Base-by-base conservation (phyloP, 2,797 vertebrate genomes). In the Pseudopleuronectes americanus region DNA sequence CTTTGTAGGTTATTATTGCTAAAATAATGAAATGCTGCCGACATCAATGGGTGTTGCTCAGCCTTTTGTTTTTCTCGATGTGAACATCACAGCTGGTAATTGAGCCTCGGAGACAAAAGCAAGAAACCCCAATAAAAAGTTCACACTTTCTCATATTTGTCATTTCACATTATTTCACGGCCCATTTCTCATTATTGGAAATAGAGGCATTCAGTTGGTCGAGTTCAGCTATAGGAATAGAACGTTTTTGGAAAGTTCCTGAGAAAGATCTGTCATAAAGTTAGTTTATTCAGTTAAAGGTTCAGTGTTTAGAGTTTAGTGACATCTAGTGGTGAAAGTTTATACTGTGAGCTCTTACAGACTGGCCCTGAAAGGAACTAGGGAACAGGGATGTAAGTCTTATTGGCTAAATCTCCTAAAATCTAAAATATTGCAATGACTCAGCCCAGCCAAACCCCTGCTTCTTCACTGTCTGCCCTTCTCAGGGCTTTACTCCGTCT, bases 91-190 rank as follows among this genome's bases (percentile, higher is more conserved):
- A 8, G 47, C 47, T 5, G 17, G 47, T 48, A 21, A 48, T 48
- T 48, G 17, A 48, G 47, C 47, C 47, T 48, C 6, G 47, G 19
- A 21, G 47, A 48, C 47, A 48, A 21, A 21, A 48, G 7, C n/a
- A 8, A 48, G 8, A 48, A 21, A 48, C 47, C 17, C 45, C 47
- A 21, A 48, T 48, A 48, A 48, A 48, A 48, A 48, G 47, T 48
- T 19, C 4, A 31, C 47, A 23, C 36, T 9, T 10, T 58, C 56
- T 51, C 45, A 19, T 4, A 17, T 58, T 77, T 76, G 41, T 71
- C 45, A 12, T 57, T 68, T 64, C 52, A 58, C 16, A 12, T 51
- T 31, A 57, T 67, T 64, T 77, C 56, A 70, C 13, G 8, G 57
- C 22, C 36, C 64, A 70, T 79, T 63, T 72, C 21, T 62, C 10